Percentiles rank a stretch among this genome's conserved stretches.
Evolutionary conservation across 2,888 invertebrate species (phyloP).

Genomic region (Anoplius nigerrimus): DNA sequence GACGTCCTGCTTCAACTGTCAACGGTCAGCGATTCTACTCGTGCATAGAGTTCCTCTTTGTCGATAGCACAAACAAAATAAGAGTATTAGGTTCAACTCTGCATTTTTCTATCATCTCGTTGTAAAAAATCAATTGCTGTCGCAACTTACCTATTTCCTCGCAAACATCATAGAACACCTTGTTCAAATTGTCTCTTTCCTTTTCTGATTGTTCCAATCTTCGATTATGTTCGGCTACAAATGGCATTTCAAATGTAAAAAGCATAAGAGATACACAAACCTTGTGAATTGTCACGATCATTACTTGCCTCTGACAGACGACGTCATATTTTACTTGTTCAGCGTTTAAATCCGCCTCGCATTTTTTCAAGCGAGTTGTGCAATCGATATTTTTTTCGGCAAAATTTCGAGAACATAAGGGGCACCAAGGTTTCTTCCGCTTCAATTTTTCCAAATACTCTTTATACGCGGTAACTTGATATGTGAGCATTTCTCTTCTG

Average conservation of each 20-base stretch:
- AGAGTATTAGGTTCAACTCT: conserved; percentile 80
- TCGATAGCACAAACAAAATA: conserved; percentile 78
- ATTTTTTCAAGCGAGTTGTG: conserved; percentile 80
- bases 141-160: conserved; percentile 76
- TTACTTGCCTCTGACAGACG: conserved; percentile 64
- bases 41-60: conserved; percentile 73
- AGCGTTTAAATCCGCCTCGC: conserved; percentile 80
- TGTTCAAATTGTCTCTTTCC: conserved; percentile 77
- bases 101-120: conserved; percentile 79
- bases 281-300: conserved; percentile 1
- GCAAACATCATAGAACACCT: conserved; percentile 75
- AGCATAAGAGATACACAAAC: conserved; percentile 2
- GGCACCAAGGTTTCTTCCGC: conserved; percentile 85
- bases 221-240: background rate
- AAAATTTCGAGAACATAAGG: conserved; percentile 88
- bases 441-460: conserved; percentile 83
- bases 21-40: conserved; percentile 64
- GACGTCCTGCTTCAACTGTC: conserved; percentile 61
- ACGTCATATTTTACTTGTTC: conserved; percentile 81
- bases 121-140: conserved; percentile 76
- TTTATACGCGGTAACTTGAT: conserved; percentile 83
- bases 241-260: background rate
- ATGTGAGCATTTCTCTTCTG: conserved; percentile 82
- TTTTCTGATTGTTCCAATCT: conserved; percentile 76
- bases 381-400: conserved; percentile 77